Conservation (phyloP, 92 coral and sea anemone genomes). For the Bergia puertoricense region DNA sequence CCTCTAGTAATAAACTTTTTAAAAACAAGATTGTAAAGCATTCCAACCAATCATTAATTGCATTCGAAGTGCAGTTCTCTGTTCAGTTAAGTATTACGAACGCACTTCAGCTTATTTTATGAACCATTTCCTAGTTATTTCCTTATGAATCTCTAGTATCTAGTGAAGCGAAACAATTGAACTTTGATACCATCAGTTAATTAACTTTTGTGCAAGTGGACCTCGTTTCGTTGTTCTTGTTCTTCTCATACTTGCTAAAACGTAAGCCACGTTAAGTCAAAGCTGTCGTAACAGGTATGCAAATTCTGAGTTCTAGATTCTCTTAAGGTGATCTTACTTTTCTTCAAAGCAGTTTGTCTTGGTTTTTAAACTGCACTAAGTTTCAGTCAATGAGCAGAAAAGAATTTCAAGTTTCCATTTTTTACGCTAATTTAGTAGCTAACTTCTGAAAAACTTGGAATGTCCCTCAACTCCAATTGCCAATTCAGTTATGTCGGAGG, state of each 20-base stretch:
- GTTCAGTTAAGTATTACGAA: neutral
- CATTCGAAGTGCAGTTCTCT: neutral
- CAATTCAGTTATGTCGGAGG: no score
- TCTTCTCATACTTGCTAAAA: neutral
- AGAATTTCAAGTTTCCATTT: no score
- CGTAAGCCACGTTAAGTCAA: neutral
- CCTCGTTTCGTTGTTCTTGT: neutral
- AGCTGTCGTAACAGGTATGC: neutral
- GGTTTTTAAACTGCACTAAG: neutral
- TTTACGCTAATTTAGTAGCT: no score
- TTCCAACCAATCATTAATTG: neutral
- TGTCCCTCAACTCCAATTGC: neutral
- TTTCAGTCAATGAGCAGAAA: no score
- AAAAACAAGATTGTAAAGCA: no score
- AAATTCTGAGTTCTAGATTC: neutral
- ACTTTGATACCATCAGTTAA: neutral
- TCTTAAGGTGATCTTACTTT: no score
- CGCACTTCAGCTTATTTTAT: neutral
- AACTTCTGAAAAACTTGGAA: neutral
- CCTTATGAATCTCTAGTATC: neutral
- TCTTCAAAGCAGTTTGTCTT: neutral
- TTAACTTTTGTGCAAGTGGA: no score
- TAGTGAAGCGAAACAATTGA: neutral
- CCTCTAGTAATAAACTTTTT: neutral
- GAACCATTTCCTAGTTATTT: no score